These are phyloP conservation scores for Manis javanica DNA, from an alignment of 2,797 vertebrate genomes.

Conservation along the genomic window DNA sequence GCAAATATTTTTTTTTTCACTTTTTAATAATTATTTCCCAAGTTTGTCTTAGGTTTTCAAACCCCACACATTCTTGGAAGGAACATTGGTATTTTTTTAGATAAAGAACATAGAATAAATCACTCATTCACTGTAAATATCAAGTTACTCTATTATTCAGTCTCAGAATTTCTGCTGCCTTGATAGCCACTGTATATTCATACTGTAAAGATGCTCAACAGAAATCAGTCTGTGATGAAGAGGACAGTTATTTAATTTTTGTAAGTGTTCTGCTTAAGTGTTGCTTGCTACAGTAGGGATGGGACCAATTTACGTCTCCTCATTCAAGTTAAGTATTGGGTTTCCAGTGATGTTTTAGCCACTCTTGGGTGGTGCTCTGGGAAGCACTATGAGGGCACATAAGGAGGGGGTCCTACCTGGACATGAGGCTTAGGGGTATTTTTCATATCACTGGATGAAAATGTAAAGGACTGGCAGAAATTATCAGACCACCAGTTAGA, in stretches of 20 bases:
- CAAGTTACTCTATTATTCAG: not conserved
- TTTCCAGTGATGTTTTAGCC: not conserved
- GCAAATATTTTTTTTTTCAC: not conserved
- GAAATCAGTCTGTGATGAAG: not conserved
- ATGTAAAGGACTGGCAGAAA: not conserved
- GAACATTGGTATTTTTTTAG: not conserved
- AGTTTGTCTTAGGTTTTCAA: not conserved
- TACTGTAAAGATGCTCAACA: not conserved
- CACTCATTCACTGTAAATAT: not conserved
- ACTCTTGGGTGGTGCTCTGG: not conserved
- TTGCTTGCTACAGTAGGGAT: not conserved
- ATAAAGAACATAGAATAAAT: not conserved
- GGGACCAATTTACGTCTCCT: not conserved
- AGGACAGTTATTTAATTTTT: not conserved
- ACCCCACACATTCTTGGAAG: not conserved
- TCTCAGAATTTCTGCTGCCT: not conserved
- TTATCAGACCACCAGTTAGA: not conserved
- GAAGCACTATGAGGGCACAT: not conserved
- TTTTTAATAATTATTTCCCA: not conserved
- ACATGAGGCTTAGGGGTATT: not conserved
- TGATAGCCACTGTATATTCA: not conserved
- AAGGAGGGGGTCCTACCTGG: not conserved
- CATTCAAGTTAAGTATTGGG: not conserved
- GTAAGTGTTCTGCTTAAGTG: not conserved
- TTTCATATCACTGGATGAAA: not conserved